Base-by-base conservation (phyloP, 1,140 invertebrate species). In the Trichonephila inaurata region DNA sequence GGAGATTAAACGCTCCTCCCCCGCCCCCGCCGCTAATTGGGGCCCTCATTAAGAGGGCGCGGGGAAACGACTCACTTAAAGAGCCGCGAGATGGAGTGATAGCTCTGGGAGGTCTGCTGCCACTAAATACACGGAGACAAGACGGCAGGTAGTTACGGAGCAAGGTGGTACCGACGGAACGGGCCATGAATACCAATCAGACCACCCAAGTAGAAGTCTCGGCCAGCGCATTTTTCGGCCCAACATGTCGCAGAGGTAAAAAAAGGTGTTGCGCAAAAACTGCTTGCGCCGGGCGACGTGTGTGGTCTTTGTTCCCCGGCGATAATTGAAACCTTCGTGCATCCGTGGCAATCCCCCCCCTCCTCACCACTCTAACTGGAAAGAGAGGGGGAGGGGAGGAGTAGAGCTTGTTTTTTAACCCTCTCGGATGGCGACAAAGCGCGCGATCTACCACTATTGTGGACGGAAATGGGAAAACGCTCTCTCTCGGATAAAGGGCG, bases 91-190 rank as follows among this genome's bases (percentile, higher is more conserved):
- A 69, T 72, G 77, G 51, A 51, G 51, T 51, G 51, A 51, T 51
- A 86, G 91, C 83, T 86, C 77, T 92, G 91, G 91, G 91, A 92
- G 91, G 91, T 92, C 91, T 64, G 82, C 7, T 28, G 82, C 91
- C 82, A 87, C 91, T 92, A 92, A 92, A 92, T 92, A 92, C 91
- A 92, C 83, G 91, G 91, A 87, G 91, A 92, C 91, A 92, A 92
- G 90, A 85, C 81, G 77, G 33, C 33, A 60, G 82, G 44, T 58
- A 60, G 82, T 58, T 51, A 58, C 91, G 33, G 83, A 33, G 91
- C n/a, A 87, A 92, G 91, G 91, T 92, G 91, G 91, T 92, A 92
- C 91, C 91, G 91, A 82, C 82, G 62, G 62, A 82, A 85, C 83
- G 82, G 33, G 62, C 24, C 83, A 72, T 92, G 92, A 72, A 93